Evolutionary conservation across 2,888 invertebrate genomes (phyloP), one percentile per base, ranked within the genome.

Genomic region (Oxyteleia sp.): DNA sequence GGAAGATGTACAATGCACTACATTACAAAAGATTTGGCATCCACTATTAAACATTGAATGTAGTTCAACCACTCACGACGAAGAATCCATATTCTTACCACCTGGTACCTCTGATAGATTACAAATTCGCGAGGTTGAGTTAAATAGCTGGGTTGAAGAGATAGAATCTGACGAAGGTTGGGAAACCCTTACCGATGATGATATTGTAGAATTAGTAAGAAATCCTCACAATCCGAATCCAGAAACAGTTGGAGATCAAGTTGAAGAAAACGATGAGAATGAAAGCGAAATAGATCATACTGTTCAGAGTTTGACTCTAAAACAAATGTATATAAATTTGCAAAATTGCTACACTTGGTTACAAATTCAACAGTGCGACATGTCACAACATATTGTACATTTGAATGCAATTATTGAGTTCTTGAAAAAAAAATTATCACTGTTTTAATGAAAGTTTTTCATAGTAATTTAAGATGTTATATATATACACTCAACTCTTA

Each of bases 291-390:
- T 41, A 41, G 41, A 41, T 41, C 41, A 13, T 41, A 41, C 41
- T 41, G 41, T 41, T 41, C 13, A 11, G 10, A 41, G 13, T 41
- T 41, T 41, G 41, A 41, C 41, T n/a, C 10, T 10, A 41, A 41
- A 41, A 41, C n/a, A 41, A 41, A 10, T 41, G 13, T 41, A 41
- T 41, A 41, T 10, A 41, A 41, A 41, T 41, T 13, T 41, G 41
- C 41, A 41, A 41, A 41, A 41, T 41, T 41, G 41, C 41, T 41
- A 41, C 41, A 41, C 41, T 3, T 41, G 41, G 41, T 41, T 41
- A 41, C n/a, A 41, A 41, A 41, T 13, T 10, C 41, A 41, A 41
- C n/a, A 11, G 41, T 41, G 41, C 13, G 41, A 41, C 10, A 41
- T 8, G 41, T 41, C 41, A 41, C 4, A 41, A 41, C 41, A 41